Evolutionary conservation across 1,140 invertebrate genomes (phyloP), one percentile per base, ranked within the genome.

Genomic region (Telenomus remus): DNA sequence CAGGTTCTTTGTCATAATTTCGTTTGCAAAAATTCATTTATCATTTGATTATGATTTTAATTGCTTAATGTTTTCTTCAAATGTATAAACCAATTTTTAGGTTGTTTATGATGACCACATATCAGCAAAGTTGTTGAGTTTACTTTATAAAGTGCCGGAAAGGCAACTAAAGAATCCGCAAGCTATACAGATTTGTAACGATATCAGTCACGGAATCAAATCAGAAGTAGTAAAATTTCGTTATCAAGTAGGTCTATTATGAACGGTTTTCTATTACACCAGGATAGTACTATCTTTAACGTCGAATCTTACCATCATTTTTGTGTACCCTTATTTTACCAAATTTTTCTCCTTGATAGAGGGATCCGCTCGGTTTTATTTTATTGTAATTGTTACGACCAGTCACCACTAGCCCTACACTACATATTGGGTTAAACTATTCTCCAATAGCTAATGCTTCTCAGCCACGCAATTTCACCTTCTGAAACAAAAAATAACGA

Each of bases 351-450:
- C 66, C 46, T 59, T 57, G 19, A 27, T 27, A 27, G 60, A 78
- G 75, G 79, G 78, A 82, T 86, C 85, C 83, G 85, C 85, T 87
- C 83, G 81, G 81, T 87, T 86, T 85, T 86, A 85, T 87, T 85
- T 83, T 53, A 71, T 79, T 86, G 86, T 87, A 87, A 87, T 87
- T 87, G 86, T 85, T 85, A 83, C 85, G 85, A 82, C 86, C 86
- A 87, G 85, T 86, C 86, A 86, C 86, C 84, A 86, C 85, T 86
- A 87, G 86, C 85, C 81, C 82, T 80, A 86, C 82, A 86, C 81
- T 84, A 78, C 80, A 76, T 80, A 71, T 72, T 71, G 74, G 79
- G 80, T 65, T 73, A 82, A 82, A 85, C 82, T 80, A 85, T 84
- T 79, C 85, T 81, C 81, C 1, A 27, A 84, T 82, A 73, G 78